phyloP scores from a whole-genome alignment of 2,888 invertebrate genomes.

The Branchinecta sandiegonensis region DNA sequence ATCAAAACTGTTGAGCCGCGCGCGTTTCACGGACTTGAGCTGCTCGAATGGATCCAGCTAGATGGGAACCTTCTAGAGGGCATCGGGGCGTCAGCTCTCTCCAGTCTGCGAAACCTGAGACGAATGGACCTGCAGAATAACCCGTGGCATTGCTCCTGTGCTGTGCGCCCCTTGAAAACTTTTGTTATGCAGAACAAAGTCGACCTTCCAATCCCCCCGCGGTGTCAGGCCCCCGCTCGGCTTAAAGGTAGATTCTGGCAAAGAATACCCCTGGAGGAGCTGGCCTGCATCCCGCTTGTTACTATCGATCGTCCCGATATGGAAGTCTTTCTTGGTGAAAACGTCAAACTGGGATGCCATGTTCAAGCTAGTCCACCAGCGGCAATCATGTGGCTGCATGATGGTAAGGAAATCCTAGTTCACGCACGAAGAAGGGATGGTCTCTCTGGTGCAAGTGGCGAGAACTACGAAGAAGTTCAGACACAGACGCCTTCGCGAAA shows the following conservation, averaged over 20 bases:
- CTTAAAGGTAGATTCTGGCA: conserved; percentile 55
- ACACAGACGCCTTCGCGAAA: neutral
- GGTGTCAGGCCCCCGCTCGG: conserved; percentile 50
- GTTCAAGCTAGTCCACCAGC: conserved; percentile 57
- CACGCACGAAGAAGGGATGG: neutral
- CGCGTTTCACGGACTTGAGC: conserved; percentile 57
- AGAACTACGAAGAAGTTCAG: neutral
- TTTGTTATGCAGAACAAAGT: conserved; percentile 67
- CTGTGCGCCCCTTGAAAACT: conserved; percentile 52
- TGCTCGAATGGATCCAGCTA: conserved; percentile 59
- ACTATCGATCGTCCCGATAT: conserved; percentile 32
- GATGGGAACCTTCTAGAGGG: conserved; percentile 57
- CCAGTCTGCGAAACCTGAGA: conserved; percentile 51
- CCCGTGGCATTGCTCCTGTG: conserved; percentile 69
- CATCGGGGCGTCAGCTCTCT: conserved; percentile 43
- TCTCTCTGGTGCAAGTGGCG: too few relatives aligned
- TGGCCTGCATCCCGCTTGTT: conserved; percentile 54
- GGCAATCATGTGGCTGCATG: conserved; percentile 47
- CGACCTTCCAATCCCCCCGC: conserved; percentile 53
- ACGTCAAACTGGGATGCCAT: conserved; percentile 55
- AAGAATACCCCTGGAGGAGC: conserved; percentile 57
- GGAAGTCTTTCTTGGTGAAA: conserved; percentile 52
- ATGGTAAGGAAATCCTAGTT: neutral
- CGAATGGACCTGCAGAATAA: conserved; percentile 61
- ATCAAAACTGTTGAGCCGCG: conserved; percentile 50